Conservation (phyloP, 2,888 invertebrate genomes). For the Argyresthia goedartella region DNA sequence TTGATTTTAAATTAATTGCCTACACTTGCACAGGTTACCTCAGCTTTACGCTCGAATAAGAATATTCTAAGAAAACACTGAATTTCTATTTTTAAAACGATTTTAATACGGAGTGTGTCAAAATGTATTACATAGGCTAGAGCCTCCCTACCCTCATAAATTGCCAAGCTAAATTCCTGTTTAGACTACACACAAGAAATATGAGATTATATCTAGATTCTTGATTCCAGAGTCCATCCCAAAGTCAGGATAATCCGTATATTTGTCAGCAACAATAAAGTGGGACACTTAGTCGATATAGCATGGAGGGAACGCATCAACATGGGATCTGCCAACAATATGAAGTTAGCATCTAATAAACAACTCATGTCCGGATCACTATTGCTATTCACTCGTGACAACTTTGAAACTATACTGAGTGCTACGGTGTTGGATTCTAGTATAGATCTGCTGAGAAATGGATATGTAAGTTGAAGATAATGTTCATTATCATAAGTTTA, state of each 20-base stretch:
- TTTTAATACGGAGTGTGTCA: no score
- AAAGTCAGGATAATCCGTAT: constrained; percentile 54
- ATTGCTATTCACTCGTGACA: constrained; percentile 77
- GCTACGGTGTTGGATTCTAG: constrained; percentile 74
- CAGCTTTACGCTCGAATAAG: no score
- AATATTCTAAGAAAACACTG: no score
- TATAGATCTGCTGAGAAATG: constrained; percentile 52
- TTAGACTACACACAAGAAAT: no score
- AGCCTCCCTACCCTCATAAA: no score
- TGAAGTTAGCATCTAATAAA: constrained; percentile 42
- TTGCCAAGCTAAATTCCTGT: no score
- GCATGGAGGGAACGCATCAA: constrained; percentile 35
- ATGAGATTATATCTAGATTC: no score
- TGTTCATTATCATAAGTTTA: not conserved
- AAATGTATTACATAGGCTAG: no score
- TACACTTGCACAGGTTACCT: no score
- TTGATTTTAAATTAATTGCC: no score
- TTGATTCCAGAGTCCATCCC: constrained; percentile 46
- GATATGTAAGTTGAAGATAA: constrained; percentile 54
- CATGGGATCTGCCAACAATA: constrained; percentile 23
- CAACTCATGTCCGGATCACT: constrained; percentile 80
- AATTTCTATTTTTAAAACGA: no score
- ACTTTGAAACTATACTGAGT: constrained; percentile 77
- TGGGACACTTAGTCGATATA: constrained; percentile 54
- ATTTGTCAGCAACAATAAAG: constrained; percentile 42